Evolutionary conservation across 1,140 invertebrate species (phyloP), one percentile per base, ranked within the genome.

Genomic region (Saccostrea echinata): DNA sequence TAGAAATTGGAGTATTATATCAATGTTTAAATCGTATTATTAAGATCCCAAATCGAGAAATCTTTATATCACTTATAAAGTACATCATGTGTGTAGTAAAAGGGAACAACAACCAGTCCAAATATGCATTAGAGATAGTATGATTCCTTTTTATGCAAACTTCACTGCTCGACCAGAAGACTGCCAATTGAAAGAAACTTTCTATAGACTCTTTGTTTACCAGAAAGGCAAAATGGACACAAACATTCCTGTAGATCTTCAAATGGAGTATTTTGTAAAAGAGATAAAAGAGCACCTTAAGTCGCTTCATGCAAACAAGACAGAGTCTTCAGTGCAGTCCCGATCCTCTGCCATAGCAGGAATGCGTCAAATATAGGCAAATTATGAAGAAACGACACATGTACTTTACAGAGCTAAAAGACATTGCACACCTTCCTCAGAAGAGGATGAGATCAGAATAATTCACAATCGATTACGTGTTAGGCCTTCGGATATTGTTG

Each of bases 211-310:
- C 13, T 57, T 57, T 12, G 85, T 86, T 3, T 57, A 86, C 33
- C 81, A 27, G 71, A 81, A n/a, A 11, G 85, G 71, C 11, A 53
- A 82, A 57, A 55, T 55, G 30, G 71, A 86, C 27, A 33, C n/a
- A 33, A 35, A 82, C 33, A 82, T 57, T 21, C 71, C 85, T 30
- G 85, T 52, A 30, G 85, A 86, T 35, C 85, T 86, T 3, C 85
- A 86, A 8, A 81, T 81, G 51, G 85, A 86, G 76, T 43, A 86
- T 57, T 21, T 27, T 81, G 51, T 81, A 1, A 52, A 61, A 8
- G 71, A 82, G 52, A 30, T 57, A 8, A 86, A 86, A 61, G 24
- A 9, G 24, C n/a, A 76, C 11, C 30, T 86, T 27, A 81, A 86
- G 55, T 33, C n/a, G 18, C 35, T 24, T 57, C 16, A 64, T 55